Percentiles rank a stretch among this genome's conserved stretches.
Evolutionary conservation across 2,888 invertebrate species (phyloP).

Genomic region (Tribolium freemani): DNA sequence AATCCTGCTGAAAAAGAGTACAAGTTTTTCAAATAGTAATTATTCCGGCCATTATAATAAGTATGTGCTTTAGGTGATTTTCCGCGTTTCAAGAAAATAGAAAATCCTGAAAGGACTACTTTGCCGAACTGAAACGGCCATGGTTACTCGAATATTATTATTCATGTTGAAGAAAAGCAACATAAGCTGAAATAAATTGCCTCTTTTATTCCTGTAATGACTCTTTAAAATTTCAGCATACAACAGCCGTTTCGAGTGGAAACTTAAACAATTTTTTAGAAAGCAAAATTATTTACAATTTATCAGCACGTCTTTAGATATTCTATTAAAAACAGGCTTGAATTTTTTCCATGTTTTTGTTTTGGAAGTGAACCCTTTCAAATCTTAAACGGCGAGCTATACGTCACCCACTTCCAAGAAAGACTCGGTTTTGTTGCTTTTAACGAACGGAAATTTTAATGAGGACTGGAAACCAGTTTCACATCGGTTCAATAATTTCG

Average conservation of each 20-base stretch:
- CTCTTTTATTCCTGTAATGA: slow-evolving; percentile 19
- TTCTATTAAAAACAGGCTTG: slow-evolving; percentile 21
- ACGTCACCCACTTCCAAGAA: slow-evolving; percentile 8
- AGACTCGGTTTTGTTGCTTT: not conserved
- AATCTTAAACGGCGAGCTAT: not conserved
- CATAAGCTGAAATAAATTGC: slow-evolving; percentile 11
- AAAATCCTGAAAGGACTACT: not conserved
- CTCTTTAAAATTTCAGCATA: slow-evolving; percentile 23
- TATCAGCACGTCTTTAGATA: slow-evolving; percentile 21
- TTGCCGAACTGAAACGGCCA: not conserved
- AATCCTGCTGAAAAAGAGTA: too few relatives aligned
- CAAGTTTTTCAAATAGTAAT: too few relatives aligned
- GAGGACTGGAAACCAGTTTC: not conserved
- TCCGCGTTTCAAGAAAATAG: not conserved
- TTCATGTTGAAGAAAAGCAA: not conserved
- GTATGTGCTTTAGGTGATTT: not conserved
- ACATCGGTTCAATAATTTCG: slow-evolving; percentile 11
- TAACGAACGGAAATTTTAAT: slow-evolving; percentile 20
- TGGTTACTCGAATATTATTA: not conserved
- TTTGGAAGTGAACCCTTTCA: slow-evolving; percentile 12
- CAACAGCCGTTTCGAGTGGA: not conserved
- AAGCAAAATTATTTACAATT: slow-evolving; percentile 6
- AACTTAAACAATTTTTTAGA: slow-evolving; percentile 7
- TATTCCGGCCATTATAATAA: not conserved
- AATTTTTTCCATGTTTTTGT: slow-evolving; percentile 11